Percentiles rank a stretch among this genome's conserved stretches.
phyloP scores from a whole-genome alignment of 2,113 vertebrate genomes.

The Nothobranchius kuhntae region DNA sequence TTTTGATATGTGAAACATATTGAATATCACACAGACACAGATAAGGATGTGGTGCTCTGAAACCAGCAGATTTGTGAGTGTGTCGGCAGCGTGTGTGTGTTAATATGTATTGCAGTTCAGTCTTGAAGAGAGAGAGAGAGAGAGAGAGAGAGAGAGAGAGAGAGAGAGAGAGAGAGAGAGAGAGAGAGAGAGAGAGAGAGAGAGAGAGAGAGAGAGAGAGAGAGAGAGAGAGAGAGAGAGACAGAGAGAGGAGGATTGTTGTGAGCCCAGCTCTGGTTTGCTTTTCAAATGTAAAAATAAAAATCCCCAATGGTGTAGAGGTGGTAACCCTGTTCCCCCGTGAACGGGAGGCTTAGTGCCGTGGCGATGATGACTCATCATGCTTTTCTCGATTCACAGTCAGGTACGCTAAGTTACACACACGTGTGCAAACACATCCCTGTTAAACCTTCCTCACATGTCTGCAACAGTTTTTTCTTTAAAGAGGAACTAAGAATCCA shows the following conservation, averaged over 20 bases:
- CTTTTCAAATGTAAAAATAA: slow-evolving; percentile 76
- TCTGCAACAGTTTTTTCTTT: slow-evolving; percentile 19
- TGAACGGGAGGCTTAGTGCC: slow-evolving; percentile 69
- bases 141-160: too few relatives aligned
- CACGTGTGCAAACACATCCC: slow-evolving; percentile 26
- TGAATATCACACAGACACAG: slow-evolving; percentile 66
- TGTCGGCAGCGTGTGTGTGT: slow-evolving; percentile 22
- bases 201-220: too few relatives aligned
- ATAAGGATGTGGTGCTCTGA: slow-evolving; percentile 57
- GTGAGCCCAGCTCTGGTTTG: slow-evolving; percentile 50
- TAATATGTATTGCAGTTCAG: slow-evolving; percentile 33
- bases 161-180: too few relatives aligned
- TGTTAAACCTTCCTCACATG: slow-evolving; percentile 16
- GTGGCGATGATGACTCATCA: slow-evolving; percentile 71
- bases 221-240: slow-evolving; percentile 28
- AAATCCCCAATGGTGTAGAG: slow-evolving; percentile 61
- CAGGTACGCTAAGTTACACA: slow-evolving; percentile 57
- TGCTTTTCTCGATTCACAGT: slow-evolving; percentile 56
- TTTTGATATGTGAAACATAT: slow-evolving; percentile 67
- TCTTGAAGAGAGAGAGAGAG: slow-evolving; percentile 4
- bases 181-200: too few relatives aligned
- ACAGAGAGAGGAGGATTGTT: slow-evolving; percentile 47
- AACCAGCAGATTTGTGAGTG: slow-evolving; percentile 46
- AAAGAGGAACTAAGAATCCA: slow-evolving; percentile 26
- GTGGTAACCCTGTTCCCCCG: slow-evolving; percentile 65